A percentile compares a stretch with the other conserved stretches of the same genome.
These are phyloP conservation scores for Pelagia noctiluca DNA, from an alignment of 30 jellyfish, hydroid and myxozoan genomes.

Conservation along the genomic window DNA sequence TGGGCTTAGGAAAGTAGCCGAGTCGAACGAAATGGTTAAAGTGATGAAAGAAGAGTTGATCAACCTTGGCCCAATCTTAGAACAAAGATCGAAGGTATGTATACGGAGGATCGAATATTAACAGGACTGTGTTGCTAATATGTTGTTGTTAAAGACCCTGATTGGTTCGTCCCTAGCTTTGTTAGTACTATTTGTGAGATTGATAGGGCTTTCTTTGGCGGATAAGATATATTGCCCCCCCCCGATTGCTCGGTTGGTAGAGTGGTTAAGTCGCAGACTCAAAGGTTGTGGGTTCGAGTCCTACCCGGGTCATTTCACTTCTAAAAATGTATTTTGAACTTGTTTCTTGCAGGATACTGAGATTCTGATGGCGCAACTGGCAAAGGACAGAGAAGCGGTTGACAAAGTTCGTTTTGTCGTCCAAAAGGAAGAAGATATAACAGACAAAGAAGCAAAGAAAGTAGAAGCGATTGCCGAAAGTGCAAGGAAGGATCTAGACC, in stretches of 20 bases:
- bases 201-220: too few relatives aligned
- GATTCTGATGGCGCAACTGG: constrained; percentile 73
- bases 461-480: constrained; percentile 83
- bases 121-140: not conserved
- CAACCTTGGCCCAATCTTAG: constrained; percentile 80
- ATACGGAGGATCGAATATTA: too few relatives aligned
- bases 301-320: too few relatives aligned
- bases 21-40: constrained; percentile 74
- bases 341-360: constrained; percentile 76
- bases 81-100: constrained; percentile 77
- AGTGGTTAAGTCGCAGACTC: too few relatives aligned
- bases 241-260: too few relatives aligned
- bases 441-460: constrained; percentile 82
- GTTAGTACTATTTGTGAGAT: too few relatives aligned
- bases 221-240: too few relatives aligned
- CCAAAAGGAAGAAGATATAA: constrained; percentile 78
- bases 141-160: too few relatives aligned
- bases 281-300: too few relatives aligned
- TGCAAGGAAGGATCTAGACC: constrained; percentile 81
- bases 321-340: not conserved
- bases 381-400: constrained; percentile 77
- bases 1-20: constrained; percentile 80
- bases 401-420: constrained; percentile 85
- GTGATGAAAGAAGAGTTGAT: constrained; percentile 79
- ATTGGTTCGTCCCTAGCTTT: too few relatives aligned